Conservation (phyloP, 2,888 invertebrate species). For the Pyrrhia umbra region DNA sequence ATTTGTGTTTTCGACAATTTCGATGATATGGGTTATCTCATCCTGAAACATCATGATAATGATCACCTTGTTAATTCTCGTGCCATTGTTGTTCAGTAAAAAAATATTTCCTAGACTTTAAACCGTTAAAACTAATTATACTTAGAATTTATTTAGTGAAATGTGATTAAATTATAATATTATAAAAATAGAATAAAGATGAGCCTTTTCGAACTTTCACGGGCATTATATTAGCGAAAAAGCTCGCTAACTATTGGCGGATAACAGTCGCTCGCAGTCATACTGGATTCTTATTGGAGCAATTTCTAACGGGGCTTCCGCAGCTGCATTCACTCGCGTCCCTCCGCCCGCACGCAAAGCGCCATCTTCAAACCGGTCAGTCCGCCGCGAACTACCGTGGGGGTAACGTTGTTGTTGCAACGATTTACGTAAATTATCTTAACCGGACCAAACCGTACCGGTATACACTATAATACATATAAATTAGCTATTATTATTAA, state of each 20-base stretch:
- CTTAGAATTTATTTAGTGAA: constrained; percentile 20
- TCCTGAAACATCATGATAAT: too few species aligned
- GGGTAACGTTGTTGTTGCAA: constrained; percentile 72
- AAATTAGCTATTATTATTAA: constrained; percentile 64
- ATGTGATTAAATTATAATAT: constrained; percentile 16
- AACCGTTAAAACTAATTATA: constrained; percentile 67
- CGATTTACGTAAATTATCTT: constrained; percentile 65
- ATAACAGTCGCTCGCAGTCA: constrained; percentile 45
- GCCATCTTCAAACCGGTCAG: constrained; percentile 85
- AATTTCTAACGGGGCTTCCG: constrained; percentile 73
- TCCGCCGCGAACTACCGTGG: constrained; percentile 86
- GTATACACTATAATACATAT: constrained; percentile 67
- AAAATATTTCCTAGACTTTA: too few species aligned
- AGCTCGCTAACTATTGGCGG: constrained; percentile 71
- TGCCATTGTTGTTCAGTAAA: too few species aligned
- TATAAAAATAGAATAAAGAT: constrained; percentile 66
- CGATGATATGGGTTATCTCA: too few species aligned
- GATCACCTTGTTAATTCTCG: too few species aligned
- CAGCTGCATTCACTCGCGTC: constrained; percentile 82
- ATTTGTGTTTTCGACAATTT: too few species aligned
- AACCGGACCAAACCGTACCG: constrained; percentile 76
- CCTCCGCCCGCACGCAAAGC: constrained; percentile 74
- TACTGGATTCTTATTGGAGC: constrained; percentile 72
- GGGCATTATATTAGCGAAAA: constrained; percentile 69
- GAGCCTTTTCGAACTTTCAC: constrained; percentile 83